Evolutionary conservation across 1,140 invertebrate genomes (phyloP), one percentile per base, ranked within the genome.

Genomic region (Agraylea sexmaculata): DNA sequence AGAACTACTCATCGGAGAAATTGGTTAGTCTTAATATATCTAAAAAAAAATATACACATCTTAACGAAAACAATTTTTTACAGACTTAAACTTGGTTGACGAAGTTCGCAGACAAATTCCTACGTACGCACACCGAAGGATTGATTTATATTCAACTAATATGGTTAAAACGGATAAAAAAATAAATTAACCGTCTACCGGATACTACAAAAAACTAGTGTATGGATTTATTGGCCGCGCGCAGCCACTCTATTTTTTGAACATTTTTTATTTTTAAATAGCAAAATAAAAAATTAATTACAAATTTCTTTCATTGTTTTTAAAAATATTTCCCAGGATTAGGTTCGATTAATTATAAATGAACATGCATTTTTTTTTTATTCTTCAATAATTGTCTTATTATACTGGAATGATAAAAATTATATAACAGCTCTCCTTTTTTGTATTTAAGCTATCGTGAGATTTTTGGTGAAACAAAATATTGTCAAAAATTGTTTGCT

Each of bases 31-130:
- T 8, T 32, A 12, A 32, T 8, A 13, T 16, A 21, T 39, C 30
- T 39, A 7, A 6, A 28, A 29, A 4, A 29, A 6, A 17, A 17
- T 15, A 35, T 5, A 7, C 10, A 8, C 5, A 35, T 21, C 6
- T 17, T 21, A 7, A 15, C 7, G 15, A 32, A 13, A 32, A 32
- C 6, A 6, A 32, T 32, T 47, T 48, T 40, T 63, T 68, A 46
- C 55, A 87, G 85, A 92, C 72, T 58, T 88, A 32, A 60, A 64
- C 16, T 59, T 75, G 43, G 71, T 88, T 19, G 72, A 84, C 27
- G 74, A 84, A 54, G 78, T 89, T 1, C 69, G 88, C 45, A 61
- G 68, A 21, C 83, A 88, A 64, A 87, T 94, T 53, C 88, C 89
- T 8, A 73, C 85, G 18, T 71, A 65, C 37, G 58, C 58, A 21